Evolutionary conservation across 1,140 invertebrate genomes (phyloP).

Genomic region (Anoplolepis gracilipes): DNA sequence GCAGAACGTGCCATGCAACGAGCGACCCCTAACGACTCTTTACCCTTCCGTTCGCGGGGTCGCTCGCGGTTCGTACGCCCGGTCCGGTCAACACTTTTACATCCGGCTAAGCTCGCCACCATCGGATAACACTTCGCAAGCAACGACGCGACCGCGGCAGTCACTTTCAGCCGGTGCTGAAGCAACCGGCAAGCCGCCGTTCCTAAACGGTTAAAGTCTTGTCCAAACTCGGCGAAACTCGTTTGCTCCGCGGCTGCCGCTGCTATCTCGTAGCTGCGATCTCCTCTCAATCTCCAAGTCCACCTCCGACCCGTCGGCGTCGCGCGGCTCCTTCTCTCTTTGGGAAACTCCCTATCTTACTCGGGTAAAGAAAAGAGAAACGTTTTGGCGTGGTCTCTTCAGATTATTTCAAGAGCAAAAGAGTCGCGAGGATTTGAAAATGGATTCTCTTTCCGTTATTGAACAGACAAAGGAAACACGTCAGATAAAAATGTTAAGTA

Average conservation of each 20-base stretch:
- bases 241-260: conserved; percentile 70
- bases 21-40: conserved; percentile 61
- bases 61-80: conserved; percentile 4
- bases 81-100: conserved; percentile 72
- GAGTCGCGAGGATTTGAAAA: conserved; percentile 22
- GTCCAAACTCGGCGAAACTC: conserved; percentile 74
- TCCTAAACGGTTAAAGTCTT: conserved; percentile 73
- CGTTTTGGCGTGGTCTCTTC: conserved; percentile 14
- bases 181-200: conserved; percentile 8
- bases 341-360: conserved; percentile 15
- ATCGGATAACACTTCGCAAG: conserved; percentile 71
- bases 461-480: background rate
- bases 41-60: conserved; percentile 17
- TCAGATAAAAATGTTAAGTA: background rate
- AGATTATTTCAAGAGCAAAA: conserved; percentile 56
- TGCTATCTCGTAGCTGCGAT: conserved; percentile 69
- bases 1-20: conserved; percentile 37
- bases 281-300: conserved; percentile 63
- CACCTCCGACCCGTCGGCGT: conserved; percentile 1
- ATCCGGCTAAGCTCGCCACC: conserved; percentile 14
- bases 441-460: conserved; percentile 18
- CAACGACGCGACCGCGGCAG: conserved; percentile 46
- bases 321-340: conserved; percentile 36
- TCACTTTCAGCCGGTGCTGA: conserved; percentile 66
- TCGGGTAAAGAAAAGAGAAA: conserved; percentile 32